Percentiles rank a stretch among this genome's conserved stretches.
Conservation (phyloP, 2,113 vertebrate species). For the Hoplias malabaricus region DNA sequence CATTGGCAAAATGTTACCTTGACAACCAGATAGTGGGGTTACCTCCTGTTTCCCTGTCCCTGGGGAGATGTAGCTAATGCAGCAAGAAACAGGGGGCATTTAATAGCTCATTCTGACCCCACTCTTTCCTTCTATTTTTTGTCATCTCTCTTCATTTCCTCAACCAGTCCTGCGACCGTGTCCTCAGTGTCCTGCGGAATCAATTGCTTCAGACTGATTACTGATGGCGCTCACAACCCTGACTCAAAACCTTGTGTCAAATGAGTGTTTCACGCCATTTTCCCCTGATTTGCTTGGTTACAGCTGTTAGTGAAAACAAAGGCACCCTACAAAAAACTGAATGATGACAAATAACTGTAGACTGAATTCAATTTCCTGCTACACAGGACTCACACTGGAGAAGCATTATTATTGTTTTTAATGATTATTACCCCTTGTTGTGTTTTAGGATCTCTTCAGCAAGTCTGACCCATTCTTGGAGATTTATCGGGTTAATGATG, state of each 20-base stretch:
- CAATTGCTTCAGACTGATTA: conserved; percentile 64
- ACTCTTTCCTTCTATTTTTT: conserved; percentile 1
- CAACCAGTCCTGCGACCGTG: conserved; percentile 33
- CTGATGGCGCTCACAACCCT: conserved; percentile 41
- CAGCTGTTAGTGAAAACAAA: conserved; percentile 36
- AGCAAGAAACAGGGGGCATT: conserved; percentile 67
- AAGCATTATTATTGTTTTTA: no score
- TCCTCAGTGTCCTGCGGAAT: conserved; percentile 59
- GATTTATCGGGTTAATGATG: conserved; percentile 85
- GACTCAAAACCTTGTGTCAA: conserved; percentile 48
- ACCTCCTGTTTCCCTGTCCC: conserved; percentile 58
- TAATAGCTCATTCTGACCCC: conserved; percentile 56
- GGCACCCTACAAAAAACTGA: conserved; percentile 6
- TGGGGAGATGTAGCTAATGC: conserved; percentile 71
- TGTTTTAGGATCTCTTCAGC: conserved; percentile 89
- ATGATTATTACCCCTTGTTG: no score
- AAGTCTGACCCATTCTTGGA: conserved; percentile 95
- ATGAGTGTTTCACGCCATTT: conserved; percentile 41
- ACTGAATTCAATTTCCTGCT: conserved; percentile 10
- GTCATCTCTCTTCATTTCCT: conserved; percentile 2
- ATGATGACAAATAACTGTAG: conserved; percentile 1
- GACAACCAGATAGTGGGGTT: conserved; percentile 66
- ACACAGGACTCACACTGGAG: not conserved
- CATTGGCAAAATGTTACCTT: conserved; percentile 66
- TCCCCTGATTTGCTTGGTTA: conserved; percentile 51